phyloP scores from a whole-genome alignment of 2,797 vertebrate genomes.

The Sylvia borin region DNA sequence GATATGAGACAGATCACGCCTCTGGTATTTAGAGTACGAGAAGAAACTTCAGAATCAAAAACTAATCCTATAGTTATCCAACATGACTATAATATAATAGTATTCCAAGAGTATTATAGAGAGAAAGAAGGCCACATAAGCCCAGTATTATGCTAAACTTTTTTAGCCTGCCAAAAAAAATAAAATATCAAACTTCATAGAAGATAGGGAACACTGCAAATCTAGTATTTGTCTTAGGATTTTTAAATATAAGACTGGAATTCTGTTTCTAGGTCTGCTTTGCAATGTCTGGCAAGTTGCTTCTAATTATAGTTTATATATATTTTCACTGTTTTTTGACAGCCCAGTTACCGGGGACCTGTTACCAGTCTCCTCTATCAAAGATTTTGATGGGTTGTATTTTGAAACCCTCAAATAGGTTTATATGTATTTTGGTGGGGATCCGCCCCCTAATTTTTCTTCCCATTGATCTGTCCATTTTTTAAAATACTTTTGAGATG shows the following conservation, averaged over 20 bases:
- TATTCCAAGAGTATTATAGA: background rate
- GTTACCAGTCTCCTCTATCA: background rate
- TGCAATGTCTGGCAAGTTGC: background rate
- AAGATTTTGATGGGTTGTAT: background rate
- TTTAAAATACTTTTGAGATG: background rate
- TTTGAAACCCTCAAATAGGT: background rate
- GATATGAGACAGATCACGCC: background rate
- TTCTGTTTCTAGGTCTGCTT: background rate
- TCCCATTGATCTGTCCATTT: background rate
- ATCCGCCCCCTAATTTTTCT: accelerated
- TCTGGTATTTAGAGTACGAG: background rate
- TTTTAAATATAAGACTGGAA: constrained; percentile 8
- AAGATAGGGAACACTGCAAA: background rate
- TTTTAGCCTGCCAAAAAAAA: background rate
- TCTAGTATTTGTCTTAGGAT: background rate
- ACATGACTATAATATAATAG: background rate
- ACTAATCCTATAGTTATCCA: background rate
- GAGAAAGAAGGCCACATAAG: background rate
- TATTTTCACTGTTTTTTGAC: background rate
- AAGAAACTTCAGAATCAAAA: background rate
- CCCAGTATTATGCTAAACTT: background rate
- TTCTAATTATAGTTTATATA: background rate
- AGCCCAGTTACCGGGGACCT: background rate
- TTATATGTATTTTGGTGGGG: accelerated
- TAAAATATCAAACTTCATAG: background rate